Evolutionary conservation across 2,113 vertebrate species (phyloP).

Genomic region (Anguilla rostrata): DNA sequence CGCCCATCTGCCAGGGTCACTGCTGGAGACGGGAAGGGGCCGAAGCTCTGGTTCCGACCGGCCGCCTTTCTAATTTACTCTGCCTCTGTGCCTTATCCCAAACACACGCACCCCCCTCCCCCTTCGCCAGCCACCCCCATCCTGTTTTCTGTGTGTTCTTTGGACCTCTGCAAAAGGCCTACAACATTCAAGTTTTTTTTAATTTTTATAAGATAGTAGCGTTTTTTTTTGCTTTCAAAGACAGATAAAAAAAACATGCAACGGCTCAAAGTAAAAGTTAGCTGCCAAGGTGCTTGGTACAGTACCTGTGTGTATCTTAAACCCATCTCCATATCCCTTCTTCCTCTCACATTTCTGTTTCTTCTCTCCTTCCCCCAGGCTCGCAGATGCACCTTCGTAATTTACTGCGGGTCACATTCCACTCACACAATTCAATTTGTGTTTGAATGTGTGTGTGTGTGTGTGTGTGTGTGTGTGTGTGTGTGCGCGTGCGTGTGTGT

Average conservation of each 20-base stretch:
- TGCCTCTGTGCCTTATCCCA: slow-evolving; percentile 69
- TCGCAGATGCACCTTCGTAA: slow-evolving; percentile 36
- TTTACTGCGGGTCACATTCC: slow-evolving; percentile 54
- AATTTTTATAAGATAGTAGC: background rate
- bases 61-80: slow-evolving; percentile 73
- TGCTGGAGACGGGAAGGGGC: slow-evolving; percentile 56
- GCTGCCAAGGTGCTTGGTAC: background rate
- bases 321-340: slow-evolving; percentile 16
- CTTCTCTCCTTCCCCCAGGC: slow-evolving; percentile 42
- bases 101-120: slow-evolving; percentile 62
- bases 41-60: slow-evolving; percentile 69
- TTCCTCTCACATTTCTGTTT: slow-evolving; percentile 37
- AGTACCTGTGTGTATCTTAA: slow-evolving; percentile 29
- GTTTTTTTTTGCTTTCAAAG: background rate
- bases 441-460: background rate
- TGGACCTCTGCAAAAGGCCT: slow-evolving; percentile 21
- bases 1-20: slow-evolving; percentile 72
- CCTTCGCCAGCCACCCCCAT: slow-evolving; percentile 7
- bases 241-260: slow-evolving; percentile 7
- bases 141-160: slow-evolving; percentile 30
- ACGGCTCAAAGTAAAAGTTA: slow-evolving; percentile 19
- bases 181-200: background rate
- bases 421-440: slow-evolving; percentile 59
- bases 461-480: no score
- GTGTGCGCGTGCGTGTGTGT: background rate